Conservation (phyloP, 2,888 invertebrate species). For the Willowsia nigromaculata region DNA sequence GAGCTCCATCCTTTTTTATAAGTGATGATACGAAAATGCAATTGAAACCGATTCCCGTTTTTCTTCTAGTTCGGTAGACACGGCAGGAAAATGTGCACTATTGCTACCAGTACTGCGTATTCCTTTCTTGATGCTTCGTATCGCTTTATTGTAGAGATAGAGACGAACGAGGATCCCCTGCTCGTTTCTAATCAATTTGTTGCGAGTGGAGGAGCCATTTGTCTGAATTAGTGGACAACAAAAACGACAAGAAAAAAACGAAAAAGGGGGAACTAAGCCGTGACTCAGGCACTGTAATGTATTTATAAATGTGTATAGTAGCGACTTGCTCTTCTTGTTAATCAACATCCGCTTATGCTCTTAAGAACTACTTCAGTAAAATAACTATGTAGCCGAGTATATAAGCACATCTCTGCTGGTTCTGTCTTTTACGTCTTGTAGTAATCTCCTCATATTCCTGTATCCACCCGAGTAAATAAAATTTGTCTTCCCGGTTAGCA, state of each 20-base stretch:
- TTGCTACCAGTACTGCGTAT: neutral
- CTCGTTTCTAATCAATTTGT: slow-evolving; percentile 79
- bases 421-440: neutral
- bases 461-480: slow-evolving; percentile 7
- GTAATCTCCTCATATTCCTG: slow-evolving; percentile 62
- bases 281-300: slow-evolving; percentile 70
- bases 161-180: slow-evolving; percentile 70
- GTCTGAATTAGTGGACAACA: slow-evolving; percentile 79
- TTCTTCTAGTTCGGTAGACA: slow-evolving; percentile 38
- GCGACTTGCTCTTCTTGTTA: slow-evolving; percentile 66
- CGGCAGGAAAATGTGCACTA: neutral
- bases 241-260: slow-evolving; percentile 74
- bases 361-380: slow-evolving; percentile 40
- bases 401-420: neutral
- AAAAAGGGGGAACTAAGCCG: slow-evolving; percentile 64
- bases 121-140: neutral
- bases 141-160: slow-evolving; percentile 12
- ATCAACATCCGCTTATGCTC: slow-evolving; percentile 67
- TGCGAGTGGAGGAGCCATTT: slow-evolving; percentile 79
- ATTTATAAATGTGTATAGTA: slow-evolving; percentile 60
- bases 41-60: slow-evolving; percentile 54
- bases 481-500: slow-evolving; percentile 44
- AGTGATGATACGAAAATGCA: slow-evolving; percentile 44
- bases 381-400: neutral
- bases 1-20: slow-evolving; percentile 14